Base-by-base conservation (phyloP, 2,797 vertebrate genomes). In the Urosaurus nigricauda region DNA sequence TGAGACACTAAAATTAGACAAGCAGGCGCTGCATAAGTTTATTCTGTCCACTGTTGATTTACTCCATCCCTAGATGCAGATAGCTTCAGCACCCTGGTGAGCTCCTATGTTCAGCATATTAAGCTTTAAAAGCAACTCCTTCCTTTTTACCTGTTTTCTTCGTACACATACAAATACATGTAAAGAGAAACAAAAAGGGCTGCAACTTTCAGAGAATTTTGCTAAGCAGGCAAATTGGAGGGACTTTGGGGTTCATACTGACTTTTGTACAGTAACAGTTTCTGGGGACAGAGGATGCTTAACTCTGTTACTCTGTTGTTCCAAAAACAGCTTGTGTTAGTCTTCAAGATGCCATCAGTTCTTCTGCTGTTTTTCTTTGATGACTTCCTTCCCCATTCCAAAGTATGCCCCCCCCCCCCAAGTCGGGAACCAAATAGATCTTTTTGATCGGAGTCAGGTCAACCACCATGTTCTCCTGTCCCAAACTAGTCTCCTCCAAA, bases 1-100 rank as follows among this genome's bases (percentile, higher is more conserved):
- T 86, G 56, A 78, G 68, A 86, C 68, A 63, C 12, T 37, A 40
- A 32, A 47, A 47, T 63, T 56, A 58, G 17, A 8, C 24, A 79
- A 68, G 3, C 35, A 75, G 40, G 37, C 32, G 40, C 26, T 40
- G 2, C 43, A n/a, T 40, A 78, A n/a, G 12, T 68, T 68, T 43
- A 51, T 51, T 51, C 47, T 8, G 21, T 73, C 21, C 75, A 68
- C 21, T 40, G 19, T 40, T 79, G 21, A 2, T 40, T 37, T 56
- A 26, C 21, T 47, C 24, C 16, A 32, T 71, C 32, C 35, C 24
- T 17, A 51, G 65, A 17, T 80, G 63, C 16, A 5, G 26, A 19
- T 40, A 32, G 77, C 37, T 80, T 87, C 86, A 87, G 86, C 51
- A 87, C 51, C 51, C 47, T 87, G 86, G 86, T 71, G 35, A 87